Conservation (phyloP, 1,140 invertebrate species). For the Coelopa frigida region DNA sequence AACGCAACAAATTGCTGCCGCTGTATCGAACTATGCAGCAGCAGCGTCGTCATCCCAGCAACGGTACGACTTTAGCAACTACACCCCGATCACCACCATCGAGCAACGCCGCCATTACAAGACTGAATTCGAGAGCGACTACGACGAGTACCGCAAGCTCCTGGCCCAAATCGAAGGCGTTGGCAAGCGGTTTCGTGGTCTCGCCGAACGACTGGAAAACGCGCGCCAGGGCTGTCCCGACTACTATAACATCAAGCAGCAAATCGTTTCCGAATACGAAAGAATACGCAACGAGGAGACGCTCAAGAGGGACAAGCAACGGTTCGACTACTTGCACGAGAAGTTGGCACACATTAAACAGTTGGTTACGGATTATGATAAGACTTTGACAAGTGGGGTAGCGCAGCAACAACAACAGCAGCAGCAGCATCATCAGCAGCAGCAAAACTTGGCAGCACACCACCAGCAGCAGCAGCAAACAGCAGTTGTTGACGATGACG, state of each 20-base stretch:
- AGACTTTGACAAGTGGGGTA: constrained; percentile 34
- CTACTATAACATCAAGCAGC: constrained; percentile 52
- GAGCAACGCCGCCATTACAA: constrained; percentile 79
- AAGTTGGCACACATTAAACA: constrained; percentile 87
- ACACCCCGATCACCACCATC: constrained; percentile 63
- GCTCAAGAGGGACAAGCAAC: constrained; percentile 61
- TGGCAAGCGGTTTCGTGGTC: constrained; percentile 63
- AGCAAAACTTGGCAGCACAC: constrained; percentile 6
- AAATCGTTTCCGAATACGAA: constrained; percentile 75
- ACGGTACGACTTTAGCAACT: constrained; percentile 57
- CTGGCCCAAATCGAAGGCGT: constrained; percentile 70
- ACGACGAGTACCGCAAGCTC: constrained; percentile 72
- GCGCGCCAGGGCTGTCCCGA: constrained; percentile 27
- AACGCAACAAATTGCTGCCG: constrained; percentile 34
- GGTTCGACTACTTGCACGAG: constrained; percentile 79
- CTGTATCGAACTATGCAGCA: constrained; percentile 28
- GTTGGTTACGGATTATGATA: constrained; percentile 74
- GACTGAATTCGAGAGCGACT: constrained; percentile 77
- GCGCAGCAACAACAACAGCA: constrained; percentile 7
- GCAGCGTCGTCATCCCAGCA: constrained; percentile 26
- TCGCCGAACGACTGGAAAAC: constrained; percentile 46
- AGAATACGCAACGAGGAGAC: constrained; percentile 64
- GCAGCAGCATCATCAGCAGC: constrained; percentile 7
- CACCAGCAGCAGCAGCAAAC: constrained; percentile 14
- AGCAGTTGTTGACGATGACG: not conserved